A percentile compares a stretch with the other conserved stretches of the same genome.
These are phyloP conservation scores for Perccottus glenii DNA, from an alignment of 2,113 vertebrate species.

Conservation along the genomic window DNA sequence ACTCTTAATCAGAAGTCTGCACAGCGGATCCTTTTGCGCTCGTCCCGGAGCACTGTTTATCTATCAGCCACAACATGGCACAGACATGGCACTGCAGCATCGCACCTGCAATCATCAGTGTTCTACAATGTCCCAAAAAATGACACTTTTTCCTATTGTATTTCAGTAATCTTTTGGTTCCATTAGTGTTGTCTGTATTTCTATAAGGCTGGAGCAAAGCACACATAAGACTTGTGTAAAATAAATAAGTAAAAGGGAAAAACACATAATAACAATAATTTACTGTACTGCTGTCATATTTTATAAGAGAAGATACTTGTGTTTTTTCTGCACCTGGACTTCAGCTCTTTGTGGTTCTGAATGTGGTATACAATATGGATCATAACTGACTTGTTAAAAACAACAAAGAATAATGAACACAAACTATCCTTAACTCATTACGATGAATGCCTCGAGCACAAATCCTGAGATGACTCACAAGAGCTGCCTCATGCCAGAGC, in stretches of 20 bases:
- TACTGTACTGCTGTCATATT: no score
- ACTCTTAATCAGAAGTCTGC: slow-evolving; percentile 19
- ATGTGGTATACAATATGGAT: background rate
- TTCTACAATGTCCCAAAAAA: background rate
- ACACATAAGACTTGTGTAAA: no score
- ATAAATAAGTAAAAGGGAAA: no score
- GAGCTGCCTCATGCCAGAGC: background rate
- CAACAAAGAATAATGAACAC: background rate
- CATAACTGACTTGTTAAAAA: no score
- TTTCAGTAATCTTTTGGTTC: no score
- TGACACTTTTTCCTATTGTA: no score
- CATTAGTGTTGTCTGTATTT: no score
- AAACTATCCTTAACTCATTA: background rate
- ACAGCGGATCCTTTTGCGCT: background rate
- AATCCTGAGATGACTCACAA: slow-evolving; percentile 1
- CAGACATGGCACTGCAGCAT: slow-evolving; percentile 9
- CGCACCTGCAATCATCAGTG: background rate
- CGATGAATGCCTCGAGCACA: background rate
- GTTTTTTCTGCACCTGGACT: no score
- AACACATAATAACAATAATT: no score
- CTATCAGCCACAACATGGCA: slow-evolving; percentile 7
- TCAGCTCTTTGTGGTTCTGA: no score
- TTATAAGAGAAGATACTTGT: no score
- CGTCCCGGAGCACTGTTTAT: slow-evolving; percentile 18
- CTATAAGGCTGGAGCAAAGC: no score